phyloP scores from a whole-genome alignment of 2,113 vertebrate species.

The Trogon melanurus region DNA sequence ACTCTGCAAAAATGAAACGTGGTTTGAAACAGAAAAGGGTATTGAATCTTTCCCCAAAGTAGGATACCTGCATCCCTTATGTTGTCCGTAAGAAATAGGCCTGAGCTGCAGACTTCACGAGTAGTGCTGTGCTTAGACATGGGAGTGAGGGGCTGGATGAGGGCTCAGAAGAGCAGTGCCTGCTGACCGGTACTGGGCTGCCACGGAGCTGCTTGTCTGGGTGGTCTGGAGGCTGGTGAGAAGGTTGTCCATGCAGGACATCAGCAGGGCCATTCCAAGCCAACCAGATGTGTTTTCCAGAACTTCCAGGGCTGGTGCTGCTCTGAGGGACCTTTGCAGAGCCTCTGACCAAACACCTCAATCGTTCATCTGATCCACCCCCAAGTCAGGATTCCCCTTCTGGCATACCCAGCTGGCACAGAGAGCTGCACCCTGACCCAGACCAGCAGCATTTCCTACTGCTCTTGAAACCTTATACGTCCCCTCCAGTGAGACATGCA shows the following conservation, averaged over 20 bases:
- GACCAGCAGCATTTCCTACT: neutral
- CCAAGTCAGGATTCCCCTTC: fast-evolving
- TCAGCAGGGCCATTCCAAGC: neutral
- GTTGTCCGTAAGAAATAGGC: neutral
- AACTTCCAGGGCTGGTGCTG: too few relatives aligned
- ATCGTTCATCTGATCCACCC: neutral
- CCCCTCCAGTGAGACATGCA: neutral
- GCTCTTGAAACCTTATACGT: neutral
- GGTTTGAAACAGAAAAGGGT: neutral
- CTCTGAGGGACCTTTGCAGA: neutral
- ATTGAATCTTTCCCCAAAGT: neutral
- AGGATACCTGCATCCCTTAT: neutral
- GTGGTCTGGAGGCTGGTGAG: neutral
- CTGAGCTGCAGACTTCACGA: neutral
- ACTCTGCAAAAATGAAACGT: neutral
- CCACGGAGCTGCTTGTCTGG: neutral
- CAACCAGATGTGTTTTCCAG: neutral
- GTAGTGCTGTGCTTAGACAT: neutral
- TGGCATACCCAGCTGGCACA: neutral
- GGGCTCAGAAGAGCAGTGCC: neutral
- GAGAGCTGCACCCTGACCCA: neutral
- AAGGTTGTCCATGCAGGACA: neutral
- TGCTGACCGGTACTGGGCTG: neutral
- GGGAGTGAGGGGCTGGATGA: neutral
- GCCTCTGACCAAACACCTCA: neutral